phyloP scores from a whole-genome alignment of 2,113 vertebrate species.

The Hippocampus zosterae region DNA sequence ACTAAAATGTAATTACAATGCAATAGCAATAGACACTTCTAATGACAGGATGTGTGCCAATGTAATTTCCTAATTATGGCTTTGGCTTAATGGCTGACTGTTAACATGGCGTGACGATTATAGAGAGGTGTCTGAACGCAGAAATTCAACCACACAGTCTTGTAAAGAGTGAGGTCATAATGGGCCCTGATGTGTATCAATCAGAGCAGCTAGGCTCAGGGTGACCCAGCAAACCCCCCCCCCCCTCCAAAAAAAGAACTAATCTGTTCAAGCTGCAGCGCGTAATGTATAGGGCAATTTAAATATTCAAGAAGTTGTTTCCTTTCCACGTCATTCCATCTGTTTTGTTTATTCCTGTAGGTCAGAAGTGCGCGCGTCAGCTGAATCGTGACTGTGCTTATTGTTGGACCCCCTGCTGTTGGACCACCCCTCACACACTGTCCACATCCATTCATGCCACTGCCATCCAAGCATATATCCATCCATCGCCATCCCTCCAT shows the following conservation, averaged over 20 bases:
- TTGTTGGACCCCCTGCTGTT: not conserved
- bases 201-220: slow-evolving; percentile 13
- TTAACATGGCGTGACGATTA: slow-evolving; percentile 71
- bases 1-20: slow-evolving; percentile 72
- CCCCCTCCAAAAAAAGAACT: not conserved
- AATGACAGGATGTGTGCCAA: slow-evolving; percentile 71
- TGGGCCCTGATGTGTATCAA: slow-evolving; percentile 36
- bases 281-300: slow-evolving; percentile 2
- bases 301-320: not conserved
- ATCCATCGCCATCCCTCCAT: slow-evolving; percentile 43
- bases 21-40: slow-evolving; percentile 72
- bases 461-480: slow-evolving; percentile 17
- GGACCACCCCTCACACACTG: not conserved
- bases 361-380: not conserved
- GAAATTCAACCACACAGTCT: slow-evolving; percentile 55
- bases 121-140: slow-evolving; percentile 67
- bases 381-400: not conserved
- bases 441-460: slow-evolving; percentile 9
- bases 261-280: slow-evolving; percentile 3
- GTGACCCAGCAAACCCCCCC: no score
- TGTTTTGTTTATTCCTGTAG: not conserved
- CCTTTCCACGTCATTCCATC: not conserved
- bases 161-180: slow-evolving; percentile 42
- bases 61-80: slow-evolving; percentile 68
- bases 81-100: slow-evolving; percentile 62